Percentiles rank a stretch among this genome's conserved stretches.
phyloP scores from a whole-genome alignment of 2,113 vertebrate genomes.

The Mobula hypostoma region DNA sequence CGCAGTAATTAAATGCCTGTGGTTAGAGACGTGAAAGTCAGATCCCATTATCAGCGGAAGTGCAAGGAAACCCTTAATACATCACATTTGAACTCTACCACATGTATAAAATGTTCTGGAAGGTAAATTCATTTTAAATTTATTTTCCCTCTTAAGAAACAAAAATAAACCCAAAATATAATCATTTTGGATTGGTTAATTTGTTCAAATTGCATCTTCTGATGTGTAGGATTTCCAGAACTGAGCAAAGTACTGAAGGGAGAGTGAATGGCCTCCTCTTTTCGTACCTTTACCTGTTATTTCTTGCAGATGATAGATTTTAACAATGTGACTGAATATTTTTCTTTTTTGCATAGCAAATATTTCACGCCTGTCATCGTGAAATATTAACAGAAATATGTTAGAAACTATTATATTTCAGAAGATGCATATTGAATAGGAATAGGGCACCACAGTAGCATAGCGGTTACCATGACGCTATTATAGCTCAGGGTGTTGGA shows the following conservation, averaged over 20 bases:
- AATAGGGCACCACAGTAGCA: no score
- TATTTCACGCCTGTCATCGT: background rate
- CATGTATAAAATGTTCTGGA: slow-evolving; percentile 4
- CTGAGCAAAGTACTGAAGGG: background rate
- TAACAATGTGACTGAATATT: background rate
- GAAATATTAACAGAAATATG: background rate
- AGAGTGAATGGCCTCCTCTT: background rate
- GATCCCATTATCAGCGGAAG: slow-evolving; percentile 21
- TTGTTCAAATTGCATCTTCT: background rate
- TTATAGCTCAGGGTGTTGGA: no score
- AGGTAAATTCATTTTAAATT: background rate
- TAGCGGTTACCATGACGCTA: no score
- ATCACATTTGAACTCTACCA: background rate
- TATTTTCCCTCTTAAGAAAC: background rate
- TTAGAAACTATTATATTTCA: background rate
- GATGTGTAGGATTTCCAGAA: background rate
- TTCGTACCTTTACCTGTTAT: background rate
- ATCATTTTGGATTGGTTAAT: background rate
- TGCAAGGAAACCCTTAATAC: background rate
- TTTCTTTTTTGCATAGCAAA: background rate
- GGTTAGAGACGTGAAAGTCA: slow-evolving; percentile 22
- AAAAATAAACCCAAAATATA: background rate
- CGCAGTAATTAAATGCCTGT: background rate
- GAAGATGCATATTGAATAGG: background rate
- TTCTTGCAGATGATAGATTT: background rate